Base-by-base conservation (phyloP, 2,888 invertebrate genomes). In the Atrina japonica region DNA sequence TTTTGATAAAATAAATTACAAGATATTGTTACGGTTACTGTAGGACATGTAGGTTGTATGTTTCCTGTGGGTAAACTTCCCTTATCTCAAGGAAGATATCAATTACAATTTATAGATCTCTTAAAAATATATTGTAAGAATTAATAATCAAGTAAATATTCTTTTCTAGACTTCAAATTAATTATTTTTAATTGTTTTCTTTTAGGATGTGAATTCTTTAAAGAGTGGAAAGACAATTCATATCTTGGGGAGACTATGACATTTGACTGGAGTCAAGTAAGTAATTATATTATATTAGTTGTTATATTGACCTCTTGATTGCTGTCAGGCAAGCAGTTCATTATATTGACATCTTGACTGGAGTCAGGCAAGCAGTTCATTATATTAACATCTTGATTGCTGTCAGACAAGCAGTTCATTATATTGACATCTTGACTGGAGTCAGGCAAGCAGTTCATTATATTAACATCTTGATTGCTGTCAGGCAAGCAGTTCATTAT, bases 201-300 rank as follows among this genome's bases (percentile, higher is more conserved):
- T 75, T 9, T 65, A 86, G 89, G 95, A 76, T 95, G 95, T 92
- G 95, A 95, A 90, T 95, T 95, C 90, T 96, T 95, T 90, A 93
- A 92, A 77, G 93, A 94, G 81, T 95, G 94, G 91, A 93, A 94
- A 79, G 94, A 94, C 84, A 93, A 94, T 86, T 93, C 93, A 83
- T 95, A 94, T 88, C 91, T 92, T 80, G 94, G 94, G 14, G 93
- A 93, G 84, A 93, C 92, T 66, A 92, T 95, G 66, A 90, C 93
- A 58, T 95, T 94, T 89, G 93, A 95, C 88, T 96, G 95, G 95
- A 92, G 92, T 59, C 94, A 94, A 84, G 87, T 87, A 78, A 25
- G 7, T 45, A 11, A 27, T 3, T 18, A 6, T 0, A 50, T 23
- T 11, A 0, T 50, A 50, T 9, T 23, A 50, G 16, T n/a, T n/a